Conservation (phyloP, 2,888 invertebrate genomes). For the Xanthorhoe designata region DNA sequence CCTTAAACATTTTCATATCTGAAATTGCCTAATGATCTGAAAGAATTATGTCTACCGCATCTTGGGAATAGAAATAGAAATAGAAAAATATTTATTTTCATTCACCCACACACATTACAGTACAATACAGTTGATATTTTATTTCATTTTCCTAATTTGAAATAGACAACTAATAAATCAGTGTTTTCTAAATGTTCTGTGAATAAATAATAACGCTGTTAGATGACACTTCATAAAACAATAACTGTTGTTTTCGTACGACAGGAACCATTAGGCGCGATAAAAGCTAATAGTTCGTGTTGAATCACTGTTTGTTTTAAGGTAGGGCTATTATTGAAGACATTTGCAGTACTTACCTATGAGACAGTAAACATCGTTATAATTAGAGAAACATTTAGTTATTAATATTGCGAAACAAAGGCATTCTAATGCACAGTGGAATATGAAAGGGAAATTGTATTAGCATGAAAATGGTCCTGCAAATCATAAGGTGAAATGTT, state of each 20-base stretch:
- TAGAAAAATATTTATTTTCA: too few relatives aligned
- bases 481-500: too few relatives aligned
- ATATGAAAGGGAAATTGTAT: too few relatives aligned
- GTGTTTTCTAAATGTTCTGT: not conserved
- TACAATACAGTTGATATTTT: too few relatives aligned
- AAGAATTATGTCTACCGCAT: too few relatives aligned
- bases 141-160: not conserved
- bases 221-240: slow-evolving; percentile 39
- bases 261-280: slow-evolving; percentile 45
- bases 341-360: not conserved
- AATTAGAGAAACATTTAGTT: not conserved
- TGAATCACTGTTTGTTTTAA: slow-evolving; percentile 43
- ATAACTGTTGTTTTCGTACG: slow-evolving; percentile 38
- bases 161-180: not conserved
- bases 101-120: too few relatives aligned
- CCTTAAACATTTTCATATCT: too few relatives aligned
- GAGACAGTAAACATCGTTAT: not conserved
- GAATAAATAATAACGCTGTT: slow-evolving; percentile 8
- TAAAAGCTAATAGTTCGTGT: slow-evolving; percentile 39
- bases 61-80: too few relatives aligned
- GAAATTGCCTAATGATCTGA: too few relatives aligned
- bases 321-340: slow-evolving; percentile 18
- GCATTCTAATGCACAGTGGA: too few relatives aligned
- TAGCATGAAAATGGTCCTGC: too few relatives aligned
- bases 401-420: not conserved